Conservation (phyloP, 2,113 vertebrate genomes). For the Apeltes quadracus region DNA sequence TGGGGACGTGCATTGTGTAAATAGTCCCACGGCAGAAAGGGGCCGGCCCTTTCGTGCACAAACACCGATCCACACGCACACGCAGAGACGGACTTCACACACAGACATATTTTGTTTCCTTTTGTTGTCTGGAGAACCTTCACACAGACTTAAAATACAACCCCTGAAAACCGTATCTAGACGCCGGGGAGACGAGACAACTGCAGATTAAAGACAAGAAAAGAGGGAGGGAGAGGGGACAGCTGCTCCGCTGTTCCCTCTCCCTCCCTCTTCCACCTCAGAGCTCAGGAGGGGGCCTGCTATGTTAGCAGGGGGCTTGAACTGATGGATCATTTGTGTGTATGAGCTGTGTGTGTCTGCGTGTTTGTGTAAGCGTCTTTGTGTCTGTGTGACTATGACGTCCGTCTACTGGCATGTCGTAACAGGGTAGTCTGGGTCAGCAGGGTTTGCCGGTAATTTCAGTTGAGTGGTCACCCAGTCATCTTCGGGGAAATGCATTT, state of each 20-base stretch:
- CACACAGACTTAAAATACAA: constrained; percentile 65
- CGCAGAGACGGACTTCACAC: constrained; percentile 29
- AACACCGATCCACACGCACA: not conserved
- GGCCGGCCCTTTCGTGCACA: not conserved
- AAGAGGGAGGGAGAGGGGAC: constrained; percentile 24
- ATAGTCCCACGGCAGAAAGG: constrained; percentile 53
- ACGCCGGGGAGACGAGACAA: constrained; percentile 30
- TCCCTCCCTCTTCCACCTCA: constrained; percentile 18
- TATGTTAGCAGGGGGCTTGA: constrained; percentile 4
- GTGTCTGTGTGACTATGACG: constrained; percentile 1
- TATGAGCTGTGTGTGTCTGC: not conserved
- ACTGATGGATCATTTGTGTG: constrained; percentile 12
- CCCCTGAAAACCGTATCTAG: constrained; percentile 27
- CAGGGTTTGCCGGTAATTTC: constrained; percentile 8
- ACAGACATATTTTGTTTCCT: constrained; percentile 50
- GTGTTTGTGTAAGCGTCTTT: not conserved
- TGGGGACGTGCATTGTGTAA: constrained; percentile 62
- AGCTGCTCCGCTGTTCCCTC: not conserved
- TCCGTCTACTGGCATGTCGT: constrained; percentile 5
- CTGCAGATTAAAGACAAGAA: constrained; percentile 56
- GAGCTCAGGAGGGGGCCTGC: constrained; percentile 25
- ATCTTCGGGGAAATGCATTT: not conserved
- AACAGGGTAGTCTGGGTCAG: constrained; percentile 7
- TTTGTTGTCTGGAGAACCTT: constrained; percentile 46
- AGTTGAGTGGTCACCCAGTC: constrained; percentile 14